Conservation (phyloP, 2,113 vertebrate genomes). For the Datnioides undecimradiatus region DNA sequence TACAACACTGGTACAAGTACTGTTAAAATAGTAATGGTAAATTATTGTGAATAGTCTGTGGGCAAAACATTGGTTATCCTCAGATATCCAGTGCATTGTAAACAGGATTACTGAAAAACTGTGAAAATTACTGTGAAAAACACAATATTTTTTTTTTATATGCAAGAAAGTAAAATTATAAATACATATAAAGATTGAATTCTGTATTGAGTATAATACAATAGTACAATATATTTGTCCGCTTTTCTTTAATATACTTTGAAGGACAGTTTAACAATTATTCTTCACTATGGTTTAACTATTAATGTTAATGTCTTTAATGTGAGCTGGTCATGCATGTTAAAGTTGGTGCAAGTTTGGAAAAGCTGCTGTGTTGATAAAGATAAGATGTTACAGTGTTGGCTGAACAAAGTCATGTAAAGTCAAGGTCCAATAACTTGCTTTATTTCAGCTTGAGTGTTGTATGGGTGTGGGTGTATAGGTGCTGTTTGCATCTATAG, state of each 20-base stretch:
- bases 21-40: background rate
- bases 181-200: background rate
- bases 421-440: no score
- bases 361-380: no score
- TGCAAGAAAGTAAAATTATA: background rate
- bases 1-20: background rate
- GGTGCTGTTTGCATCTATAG: no score
- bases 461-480: no score
- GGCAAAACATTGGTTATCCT: background rate
- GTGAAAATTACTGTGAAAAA: no score
- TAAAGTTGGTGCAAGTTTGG: no score
- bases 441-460: no score
- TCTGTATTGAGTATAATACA: no score
- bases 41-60: background rate
- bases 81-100: background rate
- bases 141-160: no score
- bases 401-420: no score
- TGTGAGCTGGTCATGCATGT: no score
- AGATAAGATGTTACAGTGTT: no score
- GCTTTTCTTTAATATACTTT: background rate
- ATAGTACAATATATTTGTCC: background rate
- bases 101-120: background rate
- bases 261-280: background rate
- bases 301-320: slow-evolving; percentile 15
- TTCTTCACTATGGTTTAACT: background rate